Percentiles rank a stretch among this genome's conserved stretches.
phyloP scores from a whole-genome alignment of 2,113 vertebrate genomes.

The Heterocephalus glaber region DNA sequence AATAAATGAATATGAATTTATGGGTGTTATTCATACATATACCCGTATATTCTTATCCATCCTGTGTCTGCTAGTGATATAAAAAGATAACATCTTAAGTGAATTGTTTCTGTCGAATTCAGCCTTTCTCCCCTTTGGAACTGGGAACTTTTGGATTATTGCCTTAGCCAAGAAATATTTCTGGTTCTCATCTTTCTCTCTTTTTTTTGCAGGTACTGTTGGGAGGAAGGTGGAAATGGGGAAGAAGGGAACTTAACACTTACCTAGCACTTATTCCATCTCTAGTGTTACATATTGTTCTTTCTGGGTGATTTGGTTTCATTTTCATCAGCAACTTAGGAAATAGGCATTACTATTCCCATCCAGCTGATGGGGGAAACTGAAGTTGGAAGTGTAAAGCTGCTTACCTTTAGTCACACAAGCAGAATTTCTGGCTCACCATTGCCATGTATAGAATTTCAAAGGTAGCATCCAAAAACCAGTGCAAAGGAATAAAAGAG shows the following conservation, averaged over 20 bases:
- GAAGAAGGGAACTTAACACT: background rate
- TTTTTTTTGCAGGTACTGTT: background rate
- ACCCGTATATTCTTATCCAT: background rate
- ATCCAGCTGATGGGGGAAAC: background rate
- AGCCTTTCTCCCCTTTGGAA: background rate
- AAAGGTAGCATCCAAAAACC: background rate
- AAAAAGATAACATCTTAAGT: background rate
- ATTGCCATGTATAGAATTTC: background rate
- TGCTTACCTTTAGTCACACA: background rate
- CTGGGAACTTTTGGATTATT: background rate
- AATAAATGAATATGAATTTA: background rate
- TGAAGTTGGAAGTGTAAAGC: background rate
- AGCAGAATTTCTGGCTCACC: background rate
- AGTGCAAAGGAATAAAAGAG: background rate
- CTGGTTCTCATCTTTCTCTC: background rate
- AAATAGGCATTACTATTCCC: background rate
- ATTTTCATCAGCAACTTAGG: background rate
- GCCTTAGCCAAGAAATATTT: constrained; percentile 1
- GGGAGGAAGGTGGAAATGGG: background rate
- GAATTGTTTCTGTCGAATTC: background rate
- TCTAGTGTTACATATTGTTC: background rate
- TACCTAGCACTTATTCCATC: background rate
- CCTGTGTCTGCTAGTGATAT: background rate
- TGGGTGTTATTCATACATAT: background rate
- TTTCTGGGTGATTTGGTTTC: background rate